Conservation (phyloP, 2,888 invertebrate species). For the Mesochorus sp. region DNA sequence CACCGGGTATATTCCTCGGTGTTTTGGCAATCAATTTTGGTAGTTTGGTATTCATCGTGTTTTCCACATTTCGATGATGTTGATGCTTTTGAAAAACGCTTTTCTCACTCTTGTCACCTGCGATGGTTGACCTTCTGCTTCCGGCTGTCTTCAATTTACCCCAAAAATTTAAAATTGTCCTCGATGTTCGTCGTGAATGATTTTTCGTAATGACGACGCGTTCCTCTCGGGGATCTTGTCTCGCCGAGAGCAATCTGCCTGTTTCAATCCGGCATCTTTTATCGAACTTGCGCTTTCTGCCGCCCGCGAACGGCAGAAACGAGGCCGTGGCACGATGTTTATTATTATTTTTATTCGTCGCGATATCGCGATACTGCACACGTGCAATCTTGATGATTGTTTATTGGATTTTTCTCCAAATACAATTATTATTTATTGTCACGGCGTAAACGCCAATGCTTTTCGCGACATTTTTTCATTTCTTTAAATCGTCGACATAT, state of each 20-base stretch:
- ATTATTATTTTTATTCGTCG: slow-evolving; percentile 58
- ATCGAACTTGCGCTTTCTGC: slow-evolving; percentile 50
- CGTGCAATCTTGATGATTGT: slow-evolving; percentile 48
- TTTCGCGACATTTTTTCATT: slow-evolving; percentile 23
- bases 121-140: slow-evolving; percentile 33
- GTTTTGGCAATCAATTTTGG: slow-evolving; percentile 51
- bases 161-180: slow-evolving; percentile 64
- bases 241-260: slow-evolving; percentile 58
- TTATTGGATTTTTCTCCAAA: slow-evolving; percentile 49
- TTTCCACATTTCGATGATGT: slow-evolving; percentile 63
- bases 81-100: slow-evolving; percentile 8
- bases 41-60: slow-evolving; percentile 66
- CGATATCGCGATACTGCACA: slow-evolving; percentile 46
- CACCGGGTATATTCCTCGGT: slow-evolving; percentile 38
- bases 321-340: slow-evolving; percentile 42
- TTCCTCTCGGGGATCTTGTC: slow-evolving; percentile 52
- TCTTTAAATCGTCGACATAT: slow-evolving; percentile 14
- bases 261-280: slow-evolving; percentile 56
- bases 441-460: no score
- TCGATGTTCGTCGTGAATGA: slow-evolving; percentile 49
- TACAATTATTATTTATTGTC: slow-evolving; percentile 17
- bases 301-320: slow-evolving; percentile 40
- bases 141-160: slow-evolving; percentile 63
- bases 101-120: slow-evolving; percentile 23
- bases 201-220: slow-evolving; percentile 21